A percentile compares a stretch with the other conserved stretches of the same genome.
phyloP scores from a whole-genome alignment of 2,113 vertebrate species.

The Lynx canadensis region DNA sequence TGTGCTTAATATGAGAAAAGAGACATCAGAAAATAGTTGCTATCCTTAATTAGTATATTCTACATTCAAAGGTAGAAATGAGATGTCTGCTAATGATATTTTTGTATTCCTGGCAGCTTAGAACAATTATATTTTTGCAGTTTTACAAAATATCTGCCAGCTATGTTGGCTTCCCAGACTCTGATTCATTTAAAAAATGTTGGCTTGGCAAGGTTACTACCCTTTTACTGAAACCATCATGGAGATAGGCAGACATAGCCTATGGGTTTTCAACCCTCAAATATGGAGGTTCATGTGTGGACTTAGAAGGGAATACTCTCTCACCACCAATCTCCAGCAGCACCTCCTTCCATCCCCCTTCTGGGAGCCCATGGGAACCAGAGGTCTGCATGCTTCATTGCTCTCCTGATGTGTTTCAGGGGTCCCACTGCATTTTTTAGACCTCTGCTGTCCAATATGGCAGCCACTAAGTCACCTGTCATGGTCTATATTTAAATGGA shows the following conservation, averaged over 20 bases:
- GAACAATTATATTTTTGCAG: constrained; percentile 29
- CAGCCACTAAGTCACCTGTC: background rate
- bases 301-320: background rate
- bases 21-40: background rate
- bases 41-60: background rate
- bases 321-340: background rate
- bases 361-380: background rate
- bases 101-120: background rate
- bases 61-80: constrained; percentile 27
- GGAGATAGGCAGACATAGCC: background rate
- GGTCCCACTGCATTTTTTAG: background rate
- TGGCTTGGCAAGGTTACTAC: constrained; percentile 43
- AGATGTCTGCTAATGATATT: constrained; percentile 24
- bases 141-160: constrained; percentile 52
- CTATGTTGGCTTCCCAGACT: background rate
- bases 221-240: background rate
- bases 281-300: background rate
- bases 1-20: constrained; percentile 36
- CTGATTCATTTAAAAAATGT: constrained; percentile 52
- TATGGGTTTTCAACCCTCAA: background rate
- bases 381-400: background rate
- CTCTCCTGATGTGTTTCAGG: background rate
- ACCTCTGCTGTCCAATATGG: background rate
- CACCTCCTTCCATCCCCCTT: background rate
- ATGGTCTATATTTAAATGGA: background rate